Evolutionary conservation across 2,113 vertebrate genomes (phyloP), one percentile per base, ranked within the genome.

Genomic region (Todiramphus saurophagus): DNA sequence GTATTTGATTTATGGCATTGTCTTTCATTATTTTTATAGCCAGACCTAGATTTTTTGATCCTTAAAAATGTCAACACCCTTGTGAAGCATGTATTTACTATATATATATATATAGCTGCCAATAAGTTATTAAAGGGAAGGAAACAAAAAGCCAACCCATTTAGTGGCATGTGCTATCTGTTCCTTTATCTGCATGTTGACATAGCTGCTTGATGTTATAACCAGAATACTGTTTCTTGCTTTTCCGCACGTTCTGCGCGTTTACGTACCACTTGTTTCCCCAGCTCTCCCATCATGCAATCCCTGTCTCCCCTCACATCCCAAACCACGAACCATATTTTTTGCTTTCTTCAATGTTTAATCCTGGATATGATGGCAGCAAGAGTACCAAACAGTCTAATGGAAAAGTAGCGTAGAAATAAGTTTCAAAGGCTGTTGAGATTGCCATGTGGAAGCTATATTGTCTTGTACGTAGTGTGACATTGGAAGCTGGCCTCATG

Each of bases 201-300:
- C 6, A 1, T 74, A 80, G 48, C 41, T 90, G 63, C 84, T 79
- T 67, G 44, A 25, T 31, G n/a, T 73, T 85, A 39, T n/a, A 67
- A 21, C 23, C 33, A 59, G 67, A 74, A n/a, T 53, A 7, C n/a
- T 43, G 27, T 58, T 43, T 55, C 37, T 56, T 81, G 70, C 63
- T 68, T 50, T 83, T 74, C 41, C 63, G 50, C 37, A 39, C 13
- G 9, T n/a, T 25, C 9, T 85, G n/a, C 0, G 0, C n/a, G 0
- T 85, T 87, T 83, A 35, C 15, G 1, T 33, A 37, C 50, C 19
- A 21, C 41, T 69, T 1, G 5, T 76, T 68, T 83, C 55, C 35
- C 23, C 17, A 68, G 70, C 58, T 93, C 16, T 56, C 60, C 51
- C 18, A 4, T 63, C 11, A 5, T 33, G 53, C 58, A 39, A 1